Conservation (phyloP, 2,797 vertebrate species). For the Rhabdomys pumilio region DNA sequence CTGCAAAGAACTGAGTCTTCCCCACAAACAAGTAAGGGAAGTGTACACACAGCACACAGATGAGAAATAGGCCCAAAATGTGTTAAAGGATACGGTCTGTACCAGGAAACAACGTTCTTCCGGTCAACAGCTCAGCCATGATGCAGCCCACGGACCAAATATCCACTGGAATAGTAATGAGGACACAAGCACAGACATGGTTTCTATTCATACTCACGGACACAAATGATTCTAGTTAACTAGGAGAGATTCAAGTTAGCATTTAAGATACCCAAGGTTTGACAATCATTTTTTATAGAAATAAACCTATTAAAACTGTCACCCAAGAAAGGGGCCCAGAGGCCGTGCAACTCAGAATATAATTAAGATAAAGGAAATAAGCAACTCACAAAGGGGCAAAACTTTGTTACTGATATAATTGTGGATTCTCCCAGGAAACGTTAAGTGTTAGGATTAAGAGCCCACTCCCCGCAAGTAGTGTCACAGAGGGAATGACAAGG, state of each 20-base stretch:
- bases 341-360: background rate
- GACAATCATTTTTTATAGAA: conserved; percentile 33
- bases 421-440: background rate
- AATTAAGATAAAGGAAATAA: conserved; percentile 66
- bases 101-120: conserved; percentile 98
- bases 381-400: background rate
- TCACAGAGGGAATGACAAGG: background rate
- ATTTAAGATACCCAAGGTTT: conserved; percentile 21
- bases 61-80: conserved; percentile 34
- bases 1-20: conserved; percentile 57
- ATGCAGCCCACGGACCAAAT: conserved; percentile 99
- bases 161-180: conserved; percentile 93
- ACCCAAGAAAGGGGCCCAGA: background rate
- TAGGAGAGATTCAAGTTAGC: conserved; percentile 39
- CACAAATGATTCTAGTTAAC: background rate
- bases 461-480: background rate
- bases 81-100: conserved; percentile 99
- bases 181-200: conserved; percentile 45
- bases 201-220: background rate
- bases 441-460: background rate
- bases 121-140: conserved; percentile 99
- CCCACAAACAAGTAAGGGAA: background rate
- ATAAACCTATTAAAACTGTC: conserved; percentile 42
- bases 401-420: background rate
- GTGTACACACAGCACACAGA: conserved; percentile 55